Percentiles rank a stretch among this genome's conserved stretches.
Evolutionary conservation across 1,140 invertebrate genomes (phyloP).

Genomic region (Dendrolimus punctatus): DNA sequence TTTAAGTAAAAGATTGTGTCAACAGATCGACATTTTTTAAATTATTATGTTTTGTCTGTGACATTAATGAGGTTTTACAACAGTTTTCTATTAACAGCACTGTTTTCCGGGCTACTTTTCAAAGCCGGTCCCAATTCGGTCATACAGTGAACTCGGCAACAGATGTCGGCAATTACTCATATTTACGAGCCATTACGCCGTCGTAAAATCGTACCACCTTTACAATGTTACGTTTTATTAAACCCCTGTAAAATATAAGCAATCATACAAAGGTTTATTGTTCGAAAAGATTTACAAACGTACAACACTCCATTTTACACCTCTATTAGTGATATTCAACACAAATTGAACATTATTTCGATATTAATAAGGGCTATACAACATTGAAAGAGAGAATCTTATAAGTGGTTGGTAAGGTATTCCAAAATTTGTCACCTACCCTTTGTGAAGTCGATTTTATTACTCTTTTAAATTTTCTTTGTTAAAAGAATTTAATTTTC

Average conservation of each 20-base stretch:
- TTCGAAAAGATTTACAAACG: constrained; percentile 4
- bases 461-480: constrained; percentile 3
- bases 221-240: constrained; percentile 8
- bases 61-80: too few relatives aligned
- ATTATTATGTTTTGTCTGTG: too few relatives aligned
- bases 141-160: neutral
- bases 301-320: neutral
- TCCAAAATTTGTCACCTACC: constrained; percentile 8
- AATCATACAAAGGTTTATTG: constrained; percentile 8
- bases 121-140: too few relatives aligned
- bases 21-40: too few relatives aligned
- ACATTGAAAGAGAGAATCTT: neutral
- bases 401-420: neutral
- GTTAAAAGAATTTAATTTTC: neutral
- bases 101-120: too few relatives aligned
- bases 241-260: constrained; percentile 8
- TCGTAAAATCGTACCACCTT: constrained; percentile 2
- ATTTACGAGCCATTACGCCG: constrained; percentile 3
- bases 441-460: constrained; percentile 9
- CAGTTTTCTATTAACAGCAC: too few relatives aligned
- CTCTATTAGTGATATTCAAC: neutral
- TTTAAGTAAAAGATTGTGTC: too few relatives aligned
- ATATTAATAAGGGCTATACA: neutral
- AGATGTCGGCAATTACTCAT: constrained; percentile 6
- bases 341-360: neutral